These are phyloP conservation scores for Hippopotamus amphibius DNA, from an alignment of 2,113 vertebrate genomes.

Conservation along the genomic window DNA sequence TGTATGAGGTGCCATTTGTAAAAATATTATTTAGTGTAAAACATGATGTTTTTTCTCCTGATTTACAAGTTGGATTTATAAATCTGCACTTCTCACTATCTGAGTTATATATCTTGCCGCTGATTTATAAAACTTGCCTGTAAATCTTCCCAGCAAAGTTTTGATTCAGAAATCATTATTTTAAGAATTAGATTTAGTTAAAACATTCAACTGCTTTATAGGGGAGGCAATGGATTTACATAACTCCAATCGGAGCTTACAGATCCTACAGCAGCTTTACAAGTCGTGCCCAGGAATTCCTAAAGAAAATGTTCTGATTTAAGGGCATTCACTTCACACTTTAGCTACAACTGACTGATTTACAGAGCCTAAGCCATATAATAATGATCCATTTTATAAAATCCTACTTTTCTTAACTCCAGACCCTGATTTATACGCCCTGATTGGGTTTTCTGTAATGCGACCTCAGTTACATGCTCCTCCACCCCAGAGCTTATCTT, in stretches of 20 bases:
- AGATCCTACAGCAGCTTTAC: constrained; percentile 84
- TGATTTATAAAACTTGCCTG: constrained; percentile 92
- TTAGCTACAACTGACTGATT: constrained; percentile 85
- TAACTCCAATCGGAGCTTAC: constrained; percentile 82
- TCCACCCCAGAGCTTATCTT: not conserved
- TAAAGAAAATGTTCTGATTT: constrained; percentile 86
- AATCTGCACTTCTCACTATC: constrained; percentile 89
- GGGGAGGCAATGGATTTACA: constrained; percentile 86
- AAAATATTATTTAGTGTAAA: constrained; percentile 93
- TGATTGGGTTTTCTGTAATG: constrained; percentile 73
- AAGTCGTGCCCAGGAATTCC: constrained; percentile 83
- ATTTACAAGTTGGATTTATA: constrained; percentile 93
- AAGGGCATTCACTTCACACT: constrained; percentile 83
- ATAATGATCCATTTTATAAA: constrained; percentile 82
- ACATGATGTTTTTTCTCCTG: constrained; percentile 89
- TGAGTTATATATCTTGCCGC: constrained; percentile 90
- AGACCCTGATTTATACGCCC: constrained; percentile 80
- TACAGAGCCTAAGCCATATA: constrained; percentile 74
- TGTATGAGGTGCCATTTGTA: constrained; percentile 90
- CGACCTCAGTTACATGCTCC: not conserved
- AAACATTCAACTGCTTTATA: constrained; percentile 88
- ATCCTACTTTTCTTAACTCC: constrained; percentile 78
- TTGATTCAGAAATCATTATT: constrained; percentile 93
- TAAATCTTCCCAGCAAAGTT: constrained; percentile 91
- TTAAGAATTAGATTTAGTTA: constrained; percentile 90